Base-by-base conservation (phyloP, 2,888 invertebrate species). In the Orchesella flavescens region DNA sequence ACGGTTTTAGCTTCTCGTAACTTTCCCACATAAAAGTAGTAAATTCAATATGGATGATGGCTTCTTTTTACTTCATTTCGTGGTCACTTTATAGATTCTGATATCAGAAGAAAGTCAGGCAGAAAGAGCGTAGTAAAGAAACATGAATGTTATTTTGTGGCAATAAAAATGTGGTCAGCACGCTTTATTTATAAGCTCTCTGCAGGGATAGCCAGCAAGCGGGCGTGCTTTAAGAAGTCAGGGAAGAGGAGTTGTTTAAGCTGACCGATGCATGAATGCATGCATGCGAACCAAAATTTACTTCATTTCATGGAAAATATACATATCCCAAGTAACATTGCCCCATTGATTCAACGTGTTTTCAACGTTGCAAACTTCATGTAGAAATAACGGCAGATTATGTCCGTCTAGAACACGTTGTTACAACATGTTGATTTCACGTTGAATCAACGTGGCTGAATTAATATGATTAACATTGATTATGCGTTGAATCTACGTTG, bases 301-400 rank as follows among this genome's bases (percentile, higher is more conserved):
- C 72, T 77, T 83, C 72, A 83, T 83, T 83, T 83, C 83, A 83
- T 83, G 83, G 68, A 77, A 83, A 83, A 77, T 83, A 82, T 82
- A 82, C 82, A 82, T 82, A 83, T n/a, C n/a, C n/a, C n/a, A n/a
- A n/a, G n/a, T n/a, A n/a, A n/a, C n/a, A n/a, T n/a, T n/a, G n/a
- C n/a, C n/a, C n/a, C n/a, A n/a, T n/a, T n/a, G n/a, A n/a, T n/a
- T n/a, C n/a, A n/a, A n/a, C n/a, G n/a, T n/a, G n/a, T n/a, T n/a
- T n/a, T n/a, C n/a, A n/a, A n/a, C n/a, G n/a, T n/a, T n/a, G n/a
- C n/a, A n/a, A n/a, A n/a, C n/a, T n/a, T n/a, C n/a, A n/a, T n/a
- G n/a, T n/a, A n/a, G n/a, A n/a, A n/a, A n/a, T n/a, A n/a, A n/a
- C n/a, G n/a, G n/a, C n/a, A n/a, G n/a, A n/a, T n/a, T n/a, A n/a